Evolutionary conservation across 2,888 invertebrate species (phyloP), one percentile per base, ranked within the genome.

Genomic region (Orthonevra nobilis): DNA sequence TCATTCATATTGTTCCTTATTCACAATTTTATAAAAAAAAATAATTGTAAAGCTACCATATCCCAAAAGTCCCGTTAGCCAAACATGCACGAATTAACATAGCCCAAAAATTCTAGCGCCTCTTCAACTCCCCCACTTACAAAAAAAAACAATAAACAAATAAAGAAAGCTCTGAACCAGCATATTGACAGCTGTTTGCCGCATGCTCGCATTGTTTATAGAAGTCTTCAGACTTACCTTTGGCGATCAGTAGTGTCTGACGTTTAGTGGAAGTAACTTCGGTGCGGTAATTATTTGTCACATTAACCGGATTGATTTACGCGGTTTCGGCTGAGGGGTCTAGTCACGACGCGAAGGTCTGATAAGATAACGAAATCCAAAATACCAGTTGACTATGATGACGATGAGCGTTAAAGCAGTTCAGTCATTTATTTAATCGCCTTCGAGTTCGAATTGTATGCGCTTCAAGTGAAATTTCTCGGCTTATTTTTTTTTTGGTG

Each of bases 281-380:
- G 38, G 12, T 5, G 28, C 34, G 34, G 50, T 30, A 26, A 7
- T 3, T 46, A 36, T 5, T 26, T 36, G 38, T 48, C 28, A 19
- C n/a, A 20, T 6, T 14, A 6, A 9, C 26, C 14, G 26, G 38
- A 7, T 20, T 9, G 9, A 40, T 40, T 38, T 10, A 40, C 28
- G 30, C 2, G 19, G 19, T 9, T 26, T 28, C 9, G 9, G 4
- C 7, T 26, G 19, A 7, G 1, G 9, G 14, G 10, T 15, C 14
- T 19, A 28, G 28, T 30, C 30, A 30, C 40, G n/a, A n/a, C n/a
- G n/a, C n/a, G 30, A 15, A 48, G 50, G 30, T 44, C 26, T 9
- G 69, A 69, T 69, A 69, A 69, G 69, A 69, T 69, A 69, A 40
- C 42, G 19, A 38, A 42, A 14, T 20, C 20, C 15, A n/a, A 4